phyloP scores from a whole-genome alignment of 2,888 invertebrate species.

The Tholera decimalis region DNA sequence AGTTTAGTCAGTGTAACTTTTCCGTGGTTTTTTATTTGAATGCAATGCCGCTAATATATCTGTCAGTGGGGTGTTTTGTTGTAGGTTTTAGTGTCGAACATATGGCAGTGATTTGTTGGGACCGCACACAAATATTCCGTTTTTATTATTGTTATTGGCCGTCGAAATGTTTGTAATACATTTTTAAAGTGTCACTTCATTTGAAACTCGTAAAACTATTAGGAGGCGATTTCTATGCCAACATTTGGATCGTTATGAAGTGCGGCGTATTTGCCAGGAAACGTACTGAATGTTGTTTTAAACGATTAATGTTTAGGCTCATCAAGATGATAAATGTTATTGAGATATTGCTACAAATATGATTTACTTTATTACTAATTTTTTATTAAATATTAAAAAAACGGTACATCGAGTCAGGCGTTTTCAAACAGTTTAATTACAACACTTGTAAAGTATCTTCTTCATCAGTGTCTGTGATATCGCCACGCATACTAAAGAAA shows the following conservation, averaged over 20 bases:
- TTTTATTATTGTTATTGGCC: slow-evolving; percentile 84
- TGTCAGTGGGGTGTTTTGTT: slow-evolving; percentile 88
- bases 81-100: slow-evolving; percentile 81
- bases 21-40: slow-evolving; percentile 76
- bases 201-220: slow-evolving; percentile 83
- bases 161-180: slow-evolving; percentile 85
- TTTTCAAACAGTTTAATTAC: slow-evolving; percentile 7
- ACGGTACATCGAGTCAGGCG: neutral
- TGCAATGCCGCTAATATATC: slow-evolving; percentile 86
- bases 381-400: slow-evolving; percentile 5
- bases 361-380: slow-evolving; percentile 35
- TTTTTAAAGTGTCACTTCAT: slow-evolving; percentile 80
- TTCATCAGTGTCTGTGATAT: slow-evolving; percentile 21
- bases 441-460: slow-evolving; percentile 12
- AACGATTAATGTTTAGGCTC: slow-evolving; percentile 50
- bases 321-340: slow-evolving; percentile 38
- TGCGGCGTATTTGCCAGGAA: slow-evolving; percentile 35
- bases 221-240: slow-evolving; percentile 71
- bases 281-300: slow-evolving; percentile 32
- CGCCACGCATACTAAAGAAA: slow-evolving; percentile 28
- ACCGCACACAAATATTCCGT: slow-evolving; percentile 81
- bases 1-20: slow-evolving; percentile 51
- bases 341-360: slow-evolving; percentile 6
- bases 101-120: slow-evolving; percentile 84
- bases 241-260: slow-evolving; percentile 63